These are phyloP conservation scores for Puntigrus tetrazona DNA, from an alignment of 2,113 vertebrate species.

Conservation along the genomic window DNA sequence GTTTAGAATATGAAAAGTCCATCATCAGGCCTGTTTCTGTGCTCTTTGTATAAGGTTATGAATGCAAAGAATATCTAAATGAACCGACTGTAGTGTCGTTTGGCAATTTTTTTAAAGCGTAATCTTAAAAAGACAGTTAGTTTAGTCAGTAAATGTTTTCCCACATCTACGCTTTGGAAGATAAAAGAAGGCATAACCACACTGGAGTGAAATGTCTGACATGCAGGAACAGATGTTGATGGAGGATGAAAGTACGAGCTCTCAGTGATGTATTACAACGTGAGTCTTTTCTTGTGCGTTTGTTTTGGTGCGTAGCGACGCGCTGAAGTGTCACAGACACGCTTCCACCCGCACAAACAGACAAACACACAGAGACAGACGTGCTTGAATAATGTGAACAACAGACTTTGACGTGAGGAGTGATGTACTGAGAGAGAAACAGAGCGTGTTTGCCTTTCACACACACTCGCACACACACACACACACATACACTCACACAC, in stretches of 20 bases:
- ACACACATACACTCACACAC: neutral
- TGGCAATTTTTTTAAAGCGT: neutral
- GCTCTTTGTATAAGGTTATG: neutral
- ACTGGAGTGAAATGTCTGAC: neutral
- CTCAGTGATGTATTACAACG: slow-evolving; percentile 23
- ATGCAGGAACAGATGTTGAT: neutral
- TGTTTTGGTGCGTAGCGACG: neutral
- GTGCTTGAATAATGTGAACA: neutral
- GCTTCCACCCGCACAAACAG: neutral
- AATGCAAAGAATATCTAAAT: neutral
- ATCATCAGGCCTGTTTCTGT: neutral
- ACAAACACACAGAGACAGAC: neutral
- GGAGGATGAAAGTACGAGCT: slow-evolving; percentile 1
- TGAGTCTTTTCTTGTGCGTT: neutral
- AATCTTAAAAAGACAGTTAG: neutral
- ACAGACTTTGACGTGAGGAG: neutral
- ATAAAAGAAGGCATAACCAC: neutral
- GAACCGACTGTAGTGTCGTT: neutral
- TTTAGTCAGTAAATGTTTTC: neutral
- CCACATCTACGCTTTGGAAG: neutral
- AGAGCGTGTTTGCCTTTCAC: neutral
- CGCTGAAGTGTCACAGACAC: slow-evolving; percentile 19
- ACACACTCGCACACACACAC: neutral
- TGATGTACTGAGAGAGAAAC: neutral
- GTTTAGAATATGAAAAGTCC: neutral